Base-by-base conservation (phyloP, 2,113 vertebrate genomes). In the Lophura nycthemera region DNA sequence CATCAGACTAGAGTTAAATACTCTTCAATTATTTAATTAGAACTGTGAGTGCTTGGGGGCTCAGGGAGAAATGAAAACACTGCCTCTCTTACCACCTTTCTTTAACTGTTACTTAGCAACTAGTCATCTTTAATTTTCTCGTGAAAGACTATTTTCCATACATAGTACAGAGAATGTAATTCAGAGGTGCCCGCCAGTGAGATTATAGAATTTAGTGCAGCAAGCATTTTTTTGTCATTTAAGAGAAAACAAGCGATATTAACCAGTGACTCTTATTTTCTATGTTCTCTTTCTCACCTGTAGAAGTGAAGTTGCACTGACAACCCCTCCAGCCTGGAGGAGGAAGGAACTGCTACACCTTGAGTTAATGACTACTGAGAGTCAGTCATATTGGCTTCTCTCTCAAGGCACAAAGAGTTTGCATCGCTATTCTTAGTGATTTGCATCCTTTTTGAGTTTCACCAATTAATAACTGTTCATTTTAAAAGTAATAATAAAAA, bases 31-130 rank as follows among this genome's bases (percentile, higher is more conserved):
- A 45, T 1, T 34, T 43, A 79, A n/a, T 48, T 38, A 70, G 24
- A 61, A 65, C 7, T 48, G 38, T 17, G 25, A 0, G 0, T 8
- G 16, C 3, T n/a, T 34, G 36, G 50, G 45, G 47, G 30, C 30
- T 13, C 50, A 43, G 3, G 4, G 40, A 6, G n/a, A 34, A 67
- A 20, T 38, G 30, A 48, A 64, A 72, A 67, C 29, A 42, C 29
- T 61, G 40, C 16, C 3, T 11, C 13, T 67, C 52, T 32, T 40
- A 67, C n/a, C 36, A 12, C 25, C 59, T 83, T 72, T 61, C 45
- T 63, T 75, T 34, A 56, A 27, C 47, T 47, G 14, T 88, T 81
- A 54, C 22, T 84, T 76, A 47, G 45, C 36, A 88, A 66, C 32
- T 45, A 45, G 34, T 16, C 38, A 29, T 72, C 48, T 63, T 83